Conservation (phyloP, 2,113 vertebrate genomes). For the Oncorhynchus gorbuscha region DNA sequence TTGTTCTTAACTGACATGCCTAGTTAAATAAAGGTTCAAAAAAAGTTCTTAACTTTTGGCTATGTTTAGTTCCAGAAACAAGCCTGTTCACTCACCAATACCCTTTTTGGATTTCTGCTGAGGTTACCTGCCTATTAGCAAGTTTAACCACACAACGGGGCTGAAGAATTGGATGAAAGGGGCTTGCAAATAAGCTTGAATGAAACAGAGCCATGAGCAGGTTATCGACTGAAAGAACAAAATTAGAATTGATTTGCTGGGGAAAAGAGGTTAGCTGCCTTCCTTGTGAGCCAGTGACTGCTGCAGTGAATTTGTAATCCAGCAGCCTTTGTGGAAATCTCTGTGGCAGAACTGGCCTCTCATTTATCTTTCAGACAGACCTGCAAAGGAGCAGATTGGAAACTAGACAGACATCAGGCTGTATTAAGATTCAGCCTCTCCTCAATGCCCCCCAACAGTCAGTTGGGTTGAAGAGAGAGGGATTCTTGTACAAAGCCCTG, state of each 20-base stretch:
- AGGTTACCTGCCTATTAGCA: constrained; percentile 4
- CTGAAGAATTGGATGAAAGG: constrained; percentile 30
- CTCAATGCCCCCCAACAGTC: constrained; percentile 39
- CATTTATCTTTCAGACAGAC: constrained; percentile 59
- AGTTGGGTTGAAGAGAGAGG: constrained; percentile 29
- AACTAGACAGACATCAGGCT: constrained; percentile 52
- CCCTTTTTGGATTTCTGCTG: not conserved
- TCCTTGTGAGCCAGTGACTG: constrained; percentile 19
- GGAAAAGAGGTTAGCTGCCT: constrained; percentile 37
- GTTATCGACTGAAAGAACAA: constrained; percentile 52
- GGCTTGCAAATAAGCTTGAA: constrained; percentile 29
- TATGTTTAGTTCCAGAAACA: too few relatives aligned
- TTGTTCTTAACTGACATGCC: too few relatives aligned
- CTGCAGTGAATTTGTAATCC: constrained; percentile 70
- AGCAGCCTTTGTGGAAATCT: constrained; percentile 52
- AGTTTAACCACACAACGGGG: constrained; percentile 22
- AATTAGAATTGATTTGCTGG: constrained; percentile 68
- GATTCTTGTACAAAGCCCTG: not conserved
- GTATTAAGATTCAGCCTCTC: constrained; percentile 58
- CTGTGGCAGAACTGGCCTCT: constrained; percentile 24
- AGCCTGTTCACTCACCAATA: too few relatives aligned
- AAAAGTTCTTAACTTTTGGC: too few relatives aligned
- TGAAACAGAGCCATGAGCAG: constrained; percentile 32
- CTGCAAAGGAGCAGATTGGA: constrained; percentile 56
- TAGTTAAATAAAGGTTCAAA: too few relatives aligned